phyloP scores from a whole-genome alignment of 2,797 vertebrate genomes.

The Dallia pectoralis region DNA sequence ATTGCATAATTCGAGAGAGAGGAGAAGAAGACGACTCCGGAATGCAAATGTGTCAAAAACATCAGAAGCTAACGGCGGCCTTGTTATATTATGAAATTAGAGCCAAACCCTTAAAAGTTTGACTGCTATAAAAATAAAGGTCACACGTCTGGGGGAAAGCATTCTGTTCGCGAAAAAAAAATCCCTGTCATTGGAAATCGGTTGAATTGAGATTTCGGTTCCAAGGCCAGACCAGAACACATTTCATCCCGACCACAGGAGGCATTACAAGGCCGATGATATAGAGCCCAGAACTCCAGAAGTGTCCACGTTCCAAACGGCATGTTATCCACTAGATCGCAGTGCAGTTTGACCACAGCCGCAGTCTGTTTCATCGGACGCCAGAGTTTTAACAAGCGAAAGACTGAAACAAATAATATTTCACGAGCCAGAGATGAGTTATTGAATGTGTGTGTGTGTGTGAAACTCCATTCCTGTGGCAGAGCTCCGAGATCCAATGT shows the following conservation, averaged over 20 bases:
- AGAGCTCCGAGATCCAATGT: constrained; percentile 42
- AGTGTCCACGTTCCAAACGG: not conserved
- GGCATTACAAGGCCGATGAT: constrained; percentile 45
- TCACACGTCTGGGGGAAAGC: constrained; percentile 23
- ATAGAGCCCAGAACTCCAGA: constrained; percentile 59
- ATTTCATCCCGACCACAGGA: constrained; percentile 50
- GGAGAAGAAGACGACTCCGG: constrained; percentile 21
- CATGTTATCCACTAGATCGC: not conserved
- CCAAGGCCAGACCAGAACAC: constrained; percentile 27
- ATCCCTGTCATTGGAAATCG: constrained; percentile 47
- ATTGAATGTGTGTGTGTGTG: constrained; percentile 14
- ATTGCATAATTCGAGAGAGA: constrained; percentile 48
- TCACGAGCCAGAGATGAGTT: constrained; percentile 23
- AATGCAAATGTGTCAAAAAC: constrained; percentile 40
- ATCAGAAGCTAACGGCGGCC: constrained; percentile 1
- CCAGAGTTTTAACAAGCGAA: constrained; percentile 40
- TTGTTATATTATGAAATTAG: constrained; percentile 61
- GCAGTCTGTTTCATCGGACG: constrained; percentile 27
- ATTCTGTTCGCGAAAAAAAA: constrained; percentile 30
- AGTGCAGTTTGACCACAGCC: not conserved
- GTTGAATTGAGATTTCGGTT: constrained; percentile 12
- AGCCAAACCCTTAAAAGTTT: constrained; percentile 46
- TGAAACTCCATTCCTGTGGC: constrained; percentile 41
- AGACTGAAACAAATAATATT: constrained; percentile 17
- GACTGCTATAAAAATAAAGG: constrained; percentile 36